Conservation (phyloP, 2,888 invertebrate species). For the Cheilosia urbana region DNA sequence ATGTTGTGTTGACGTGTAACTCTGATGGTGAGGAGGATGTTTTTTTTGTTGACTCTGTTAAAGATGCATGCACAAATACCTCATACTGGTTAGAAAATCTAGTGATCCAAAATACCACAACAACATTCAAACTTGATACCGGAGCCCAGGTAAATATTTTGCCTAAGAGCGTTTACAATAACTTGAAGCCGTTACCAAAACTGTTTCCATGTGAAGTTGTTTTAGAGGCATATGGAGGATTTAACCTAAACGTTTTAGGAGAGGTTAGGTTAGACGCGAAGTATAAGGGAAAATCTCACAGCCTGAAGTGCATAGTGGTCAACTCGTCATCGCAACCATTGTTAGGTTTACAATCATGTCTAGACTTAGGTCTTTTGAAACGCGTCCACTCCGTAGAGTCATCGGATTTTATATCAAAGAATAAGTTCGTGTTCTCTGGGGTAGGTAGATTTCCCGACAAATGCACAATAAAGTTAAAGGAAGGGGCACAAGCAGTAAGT, state of each 20-base stretch:
- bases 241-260: background rate
- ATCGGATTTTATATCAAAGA: conserved; percentile 5
- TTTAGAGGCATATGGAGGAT: background rate
- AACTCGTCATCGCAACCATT: background rate
- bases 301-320: background rate
- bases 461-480: no score
- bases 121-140: background rate
- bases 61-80: no score
- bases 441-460: conserved; percentile 21
- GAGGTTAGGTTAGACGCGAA: conserved; percentile 6
- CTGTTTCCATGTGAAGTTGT: no score
- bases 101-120: background rate
- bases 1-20: no score
- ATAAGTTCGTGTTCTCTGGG: background rate
- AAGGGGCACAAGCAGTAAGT: background rate
- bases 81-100: conserved; percentile 4
- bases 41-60: no score
- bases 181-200: no score
- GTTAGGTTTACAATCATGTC: background rate
- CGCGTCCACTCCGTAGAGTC: background rate
- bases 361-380: background rate
- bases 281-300: background rate
- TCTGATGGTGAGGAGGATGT: no score
- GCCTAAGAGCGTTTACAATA: no score
- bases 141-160: no score